phyloP scores from a whole-genome alignment of 1,140 invertebrate genomes.

The Zaprionus ornatus region DNA sequence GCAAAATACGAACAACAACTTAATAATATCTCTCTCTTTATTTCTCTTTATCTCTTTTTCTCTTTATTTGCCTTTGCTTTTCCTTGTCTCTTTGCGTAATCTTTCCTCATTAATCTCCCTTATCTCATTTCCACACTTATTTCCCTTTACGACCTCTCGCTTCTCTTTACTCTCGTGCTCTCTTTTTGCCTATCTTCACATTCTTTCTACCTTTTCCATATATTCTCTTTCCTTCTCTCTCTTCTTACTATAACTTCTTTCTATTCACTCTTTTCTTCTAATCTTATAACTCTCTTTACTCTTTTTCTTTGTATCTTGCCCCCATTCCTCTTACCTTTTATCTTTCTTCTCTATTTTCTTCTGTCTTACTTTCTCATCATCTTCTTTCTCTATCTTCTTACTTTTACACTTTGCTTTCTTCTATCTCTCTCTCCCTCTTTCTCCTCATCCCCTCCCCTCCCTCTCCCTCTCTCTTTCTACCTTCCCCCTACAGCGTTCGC shows the following conservation, averaged over 20 bases:
- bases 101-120: background rate
- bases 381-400: background rate
- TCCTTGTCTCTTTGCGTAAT: background rate
- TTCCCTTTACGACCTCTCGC: too few species aligned
- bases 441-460: background rate
- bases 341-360: background rate
- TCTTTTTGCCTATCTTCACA: background rate
- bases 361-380: background rate
- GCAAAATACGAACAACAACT: background rate
- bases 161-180: background rate
- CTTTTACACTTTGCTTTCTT: background rate
- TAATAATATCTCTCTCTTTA: background rate
- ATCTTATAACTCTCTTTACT: background rate
- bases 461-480: too few species aligned
- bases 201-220: too few species aligned
- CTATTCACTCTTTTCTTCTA: too few species aligned
- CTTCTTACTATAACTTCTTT: too few species aligned
- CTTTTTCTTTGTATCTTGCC: background rate
- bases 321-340: background rate
- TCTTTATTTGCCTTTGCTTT: too few species aligned
- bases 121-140: background rate
- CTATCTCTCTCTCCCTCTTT: background rate
- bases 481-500: slow-evolving; percentile 52
- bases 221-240: too few species aligned
- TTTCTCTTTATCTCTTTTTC: background rate